phyloP scores from a whole-genome alignment of 1,140 invertebrate species.

The Solen grandis region DNA sequence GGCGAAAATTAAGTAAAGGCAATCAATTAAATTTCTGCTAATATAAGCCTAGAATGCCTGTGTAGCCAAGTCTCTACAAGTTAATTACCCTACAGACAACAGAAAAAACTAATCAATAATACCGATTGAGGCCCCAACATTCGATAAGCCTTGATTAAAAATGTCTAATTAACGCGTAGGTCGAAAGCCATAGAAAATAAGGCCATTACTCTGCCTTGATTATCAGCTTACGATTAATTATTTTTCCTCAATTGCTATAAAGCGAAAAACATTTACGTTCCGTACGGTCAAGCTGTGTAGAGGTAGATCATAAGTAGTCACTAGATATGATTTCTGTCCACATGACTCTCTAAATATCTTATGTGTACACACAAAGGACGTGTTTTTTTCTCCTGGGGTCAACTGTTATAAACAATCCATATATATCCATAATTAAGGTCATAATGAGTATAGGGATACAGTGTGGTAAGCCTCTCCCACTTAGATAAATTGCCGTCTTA shows the following conservation, averaged over 20 bases:
- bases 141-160: constrained; percentile 59
- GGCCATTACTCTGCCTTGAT: constrained; percentile 26
- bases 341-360: background rate
- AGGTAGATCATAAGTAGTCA: no score
- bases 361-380: background rate
- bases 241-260: constrained; percentile 8
- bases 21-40: constrained; percentile 57
- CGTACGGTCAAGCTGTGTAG: no score
- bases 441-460: no score
- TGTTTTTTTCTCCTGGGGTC: no score
- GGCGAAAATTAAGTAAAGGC: background rate
- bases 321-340: background rate
- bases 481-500: no score
- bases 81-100: constrained; percentile 53
- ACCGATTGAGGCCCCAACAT: constrained; percentile 31
- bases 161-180: constrained; percentile 48
- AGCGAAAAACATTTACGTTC: constrained; percentile 3
- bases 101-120: constrained; percentile 46
- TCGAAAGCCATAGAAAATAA: constrained; percentile 29
- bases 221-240: constrained; percentile 49
- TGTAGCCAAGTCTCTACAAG: constrained; percentile 53
- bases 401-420: no score
- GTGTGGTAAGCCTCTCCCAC: no score
- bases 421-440: no score
- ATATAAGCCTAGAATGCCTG: constrained; percentile 37